Base-by-base conservation (phyloP, 2,113 vertebrate species). In the Tenrec ecaudatus region DNA sequence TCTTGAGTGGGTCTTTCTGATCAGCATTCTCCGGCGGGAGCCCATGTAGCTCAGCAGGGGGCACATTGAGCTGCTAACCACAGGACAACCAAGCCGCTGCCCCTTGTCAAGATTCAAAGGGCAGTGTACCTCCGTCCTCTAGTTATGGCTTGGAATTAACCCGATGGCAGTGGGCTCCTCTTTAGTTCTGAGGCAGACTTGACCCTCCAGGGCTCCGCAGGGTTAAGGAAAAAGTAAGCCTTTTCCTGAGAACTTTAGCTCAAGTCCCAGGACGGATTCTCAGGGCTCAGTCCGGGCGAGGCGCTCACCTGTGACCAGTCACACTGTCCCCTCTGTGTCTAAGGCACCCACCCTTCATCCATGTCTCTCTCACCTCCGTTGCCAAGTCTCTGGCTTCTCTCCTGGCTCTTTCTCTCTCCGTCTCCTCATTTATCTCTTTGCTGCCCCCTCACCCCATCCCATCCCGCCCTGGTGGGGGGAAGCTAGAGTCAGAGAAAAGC, bases 391-490 rank as follows among this genome's bases (percentile, higher is more conserved):
- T 57, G 23, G 40, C 19, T 15, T 31, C 0, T 47, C 53, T 80
- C 14, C 16, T 64, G 75, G 23, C 10, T 33, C 38, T n/a, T 43
- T 12, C 29, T 38, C 58, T 25, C 22, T 25, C 31, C n/a, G 22
- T 17, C 27, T 12, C 36, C 11, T 4, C 2, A 25, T 19, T 53
- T 53, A 47, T 6, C 57, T 0, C 0, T 25, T 6, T 47, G 31
- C 47, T 10, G 47, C 47, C 11, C 6, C 47, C 12, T 16, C 19
- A 53, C n/a, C 1, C 19, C 11, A 7, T 5, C 40, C 58, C 57
- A 29, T 7, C 1, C 78, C 88, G 17, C 29, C 38, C 15, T 0
- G 16, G 73, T 79, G 85, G 71, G 58, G 64, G 36, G 38, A 79
- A 82, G 22, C 22, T 0, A 40, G 69, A 15, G 0, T 5, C 62